Conservation (phyloP, 1,140 invertebrate genomes). For the Oedothorax gibbosus region DNA sequence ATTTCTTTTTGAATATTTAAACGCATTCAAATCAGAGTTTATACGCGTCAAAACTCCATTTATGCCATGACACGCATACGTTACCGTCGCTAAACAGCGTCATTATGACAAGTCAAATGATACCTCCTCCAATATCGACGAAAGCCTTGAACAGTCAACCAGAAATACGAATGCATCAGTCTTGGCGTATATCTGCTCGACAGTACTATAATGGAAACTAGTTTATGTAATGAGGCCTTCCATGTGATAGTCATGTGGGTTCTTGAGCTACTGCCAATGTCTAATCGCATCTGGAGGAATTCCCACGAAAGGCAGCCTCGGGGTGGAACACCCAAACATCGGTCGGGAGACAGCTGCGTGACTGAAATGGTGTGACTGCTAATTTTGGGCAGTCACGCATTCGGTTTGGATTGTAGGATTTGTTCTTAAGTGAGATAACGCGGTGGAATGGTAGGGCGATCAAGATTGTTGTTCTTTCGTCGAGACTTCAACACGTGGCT, state of each 20-base stretch:
- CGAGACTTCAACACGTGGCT: conserved; percentile 31
- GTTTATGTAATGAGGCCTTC: conserved; percentile 55
- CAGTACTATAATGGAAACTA: conserved; percentile 55
- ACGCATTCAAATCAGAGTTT: too few species aligned
- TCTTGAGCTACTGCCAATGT: conserved; percentile 42
- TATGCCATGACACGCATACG: too few species aligned
- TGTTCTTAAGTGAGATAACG: conserved; percentile 57
- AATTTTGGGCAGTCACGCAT: conserved; percentile 51
- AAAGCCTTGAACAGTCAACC: not conserved
- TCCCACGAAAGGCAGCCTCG: conserved; percentile 50
- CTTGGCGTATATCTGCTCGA: conserved; percentile 40
- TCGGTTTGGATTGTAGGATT: conserved; percentile 48
- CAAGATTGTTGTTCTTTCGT: conserved; percentile 40
- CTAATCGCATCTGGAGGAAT: conserved; percentile 36
- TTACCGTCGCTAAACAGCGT: too few species aligned
- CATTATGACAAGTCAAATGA: too few species aligned
- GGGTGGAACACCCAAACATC: not conserved
- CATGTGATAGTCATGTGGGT: conserved; percentile 38
- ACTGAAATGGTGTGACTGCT: conserved; percentile 50
- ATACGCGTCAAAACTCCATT: too few species aligned
- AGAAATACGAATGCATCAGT: conserved; percentile 41
- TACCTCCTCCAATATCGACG: too few species aligned
- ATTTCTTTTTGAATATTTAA: too few species aligned
- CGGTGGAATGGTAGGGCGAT: conserved; percentile 31
- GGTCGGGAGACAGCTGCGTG: conserved; percentile 40